A percentile compares a stretch with the other conserved stretches of the same genome.
Evolutionary conservation across 1,140 invertebrate species (phyloP).

Genomic region (Leptinotarsa texana): DNA sequence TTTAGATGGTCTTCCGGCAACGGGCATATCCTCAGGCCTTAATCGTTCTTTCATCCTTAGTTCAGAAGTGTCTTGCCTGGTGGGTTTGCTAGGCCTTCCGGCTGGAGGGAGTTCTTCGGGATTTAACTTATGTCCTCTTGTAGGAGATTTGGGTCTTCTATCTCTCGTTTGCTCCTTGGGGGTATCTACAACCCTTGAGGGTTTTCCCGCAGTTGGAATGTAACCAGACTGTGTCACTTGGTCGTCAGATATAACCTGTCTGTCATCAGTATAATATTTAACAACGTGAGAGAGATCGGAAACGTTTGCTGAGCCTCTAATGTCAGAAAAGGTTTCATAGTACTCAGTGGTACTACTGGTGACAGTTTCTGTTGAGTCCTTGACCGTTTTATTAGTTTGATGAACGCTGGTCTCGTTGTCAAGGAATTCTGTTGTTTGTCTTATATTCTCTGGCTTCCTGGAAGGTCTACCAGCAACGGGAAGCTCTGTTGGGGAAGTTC

Average conservation of each 20-base stretch:
- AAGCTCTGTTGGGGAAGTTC: constrained; percentile 4
- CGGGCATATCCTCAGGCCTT: constrained; percentile 14
- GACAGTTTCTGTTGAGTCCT: background rate
- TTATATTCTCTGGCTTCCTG: constrained; percentile 1
- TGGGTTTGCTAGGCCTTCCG: background rate
- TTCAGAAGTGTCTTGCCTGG: background rate
- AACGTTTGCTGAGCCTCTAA: background rate
- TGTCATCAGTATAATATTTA: background rate
- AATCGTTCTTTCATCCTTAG: background rate
- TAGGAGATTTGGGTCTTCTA: background rate
- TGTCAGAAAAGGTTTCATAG: background rate
- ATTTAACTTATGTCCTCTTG: background rate
- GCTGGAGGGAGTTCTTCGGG: constrained; percentile 17
- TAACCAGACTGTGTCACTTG: background rate
- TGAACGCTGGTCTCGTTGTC: no score
- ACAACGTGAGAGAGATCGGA: background rate
- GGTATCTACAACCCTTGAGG: background rate
- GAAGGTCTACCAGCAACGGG: constrained; percentile 3
- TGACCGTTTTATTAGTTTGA: no score
- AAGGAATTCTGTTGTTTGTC: background rate
- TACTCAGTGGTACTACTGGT: background rate
- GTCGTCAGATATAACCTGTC: background rate
- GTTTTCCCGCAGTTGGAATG: constrained; percentile 1
- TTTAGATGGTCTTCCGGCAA: constrained; percentile 6
- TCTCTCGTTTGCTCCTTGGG: background rate